Evolutionary conservation across 2,888 invertebrate species (phyloP).

Genomic region (Cataglyphis albicans): DNA sequence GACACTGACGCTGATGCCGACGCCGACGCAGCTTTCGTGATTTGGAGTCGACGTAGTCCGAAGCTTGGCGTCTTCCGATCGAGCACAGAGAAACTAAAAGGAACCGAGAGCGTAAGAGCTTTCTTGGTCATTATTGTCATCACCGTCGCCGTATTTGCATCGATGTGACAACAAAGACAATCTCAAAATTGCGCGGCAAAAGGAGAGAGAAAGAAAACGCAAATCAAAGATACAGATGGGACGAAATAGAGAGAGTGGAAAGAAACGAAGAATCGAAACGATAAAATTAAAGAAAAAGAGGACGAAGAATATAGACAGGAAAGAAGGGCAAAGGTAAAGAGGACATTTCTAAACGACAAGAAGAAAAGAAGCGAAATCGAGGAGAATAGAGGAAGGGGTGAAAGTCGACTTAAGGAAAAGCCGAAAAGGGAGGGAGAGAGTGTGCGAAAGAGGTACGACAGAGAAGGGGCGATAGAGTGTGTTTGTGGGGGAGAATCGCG

Average conservation of each 20-base stretch:
- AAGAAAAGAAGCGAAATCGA: slow-evolving; percentile 38
- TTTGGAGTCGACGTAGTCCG: slow-evolving; percentile 84
- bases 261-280: not conserved
- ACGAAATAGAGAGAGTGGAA: slow-evolving; percentile 9
- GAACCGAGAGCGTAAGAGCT: slow-evolving; percentile 58
- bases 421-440: slow-evolving; percentile 18
- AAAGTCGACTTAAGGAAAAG: slow-evolving; percentile 21
- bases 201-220: not conserved
- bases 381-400: slow-evolving; percentile 23
- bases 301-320: slow-evolving; percentile 2
- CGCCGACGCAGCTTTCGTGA: slow-evolving; percentile 75
- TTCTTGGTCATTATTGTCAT: slow-evolving; percentile 19
- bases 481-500: slow-evolving; percentile 46
- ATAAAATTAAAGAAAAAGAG: slow-evolving; percentile 1
- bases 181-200: slow-evolving; percentile 19
- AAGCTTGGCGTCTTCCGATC: slow-evolving; percentile 81
- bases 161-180: not conserved
- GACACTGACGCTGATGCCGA: slow-evolving; percentile 79
- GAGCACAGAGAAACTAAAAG: slow-evolving; percentile 73
- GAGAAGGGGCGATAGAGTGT: slow-evolving; percentile 31
- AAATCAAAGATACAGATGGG: slow-evolving; percentile 7
- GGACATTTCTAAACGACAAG: slow-evolving; percentile 19
- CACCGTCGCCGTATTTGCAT: slow-evolving; percentile 1
- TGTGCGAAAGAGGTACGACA: slow-evolving; percentile 32
- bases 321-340: slow-evolving; percentile 2